Conservation (phyloP, 2,797 vertebrate genomes). For the Protonibea diacanthus region DNA sequence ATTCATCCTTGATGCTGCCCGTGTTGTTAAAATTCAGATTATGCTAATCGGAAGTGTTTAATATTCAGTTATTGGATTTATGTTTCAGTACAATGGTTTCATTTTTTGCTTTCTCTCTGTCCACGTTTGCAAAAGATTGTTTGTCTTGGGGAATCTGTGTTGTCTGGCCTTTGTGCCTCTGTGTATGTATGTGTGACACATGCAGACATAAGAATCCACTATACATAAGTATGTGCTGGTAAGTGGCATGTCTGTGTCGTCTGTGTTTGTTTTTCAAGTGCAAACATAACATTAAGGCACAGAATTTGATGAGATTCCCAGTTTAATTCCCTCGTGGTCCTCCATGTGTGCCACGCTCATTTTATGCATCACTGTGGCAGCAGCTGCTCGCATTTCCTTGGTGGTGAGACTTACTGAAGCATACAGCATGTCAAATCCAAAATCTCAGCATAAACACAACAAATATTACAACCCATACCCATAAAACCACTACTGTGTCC, state of each 20-base stretch:
- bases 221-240: conserved; percentile 22
- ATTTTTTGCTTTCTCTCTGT: conserved; percentile 8
- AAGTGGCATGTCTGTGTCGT: conserved; percentile 28
- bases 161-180: conserved; percentile 23
- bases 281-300: conserved; percentile 37
- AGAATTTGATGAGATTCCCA: conserved; percentile 66
- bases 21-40: conserved; percentile 65
- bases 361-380: conserved; percentile 70
- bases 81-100: conserved; percentile 33
- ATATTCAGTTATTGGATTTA: conserved; percentile 54
- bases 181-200: background rate
- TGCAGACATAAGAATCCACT: conserved; percentile 38
- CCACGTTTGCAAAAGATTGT: conserved; percentile 20
- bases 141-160: conserved; percentile 29
- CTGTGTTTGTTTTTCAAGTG: conserved; percentile 38
- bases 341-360: conserved; percentile 73
- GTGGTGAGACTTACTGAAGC: conserved; percentile 62
- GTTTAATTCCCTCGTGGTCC: conserved; percentile 64
- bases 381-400: conserved; percentile 73
- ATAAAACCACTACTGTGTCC: background rate
- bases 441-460: conserved; percentile 38
- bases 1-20: conserved; percentile 49
- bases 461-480: conserved; percentile 20
- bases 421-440: conserved; percentile 50
- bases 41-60: conserved; percentile 64